Base-by-base conservation (phyloP, 30 jellyfish, hydroid and myxozoan genomes). In the Cassiopea andromeda region DNA sequence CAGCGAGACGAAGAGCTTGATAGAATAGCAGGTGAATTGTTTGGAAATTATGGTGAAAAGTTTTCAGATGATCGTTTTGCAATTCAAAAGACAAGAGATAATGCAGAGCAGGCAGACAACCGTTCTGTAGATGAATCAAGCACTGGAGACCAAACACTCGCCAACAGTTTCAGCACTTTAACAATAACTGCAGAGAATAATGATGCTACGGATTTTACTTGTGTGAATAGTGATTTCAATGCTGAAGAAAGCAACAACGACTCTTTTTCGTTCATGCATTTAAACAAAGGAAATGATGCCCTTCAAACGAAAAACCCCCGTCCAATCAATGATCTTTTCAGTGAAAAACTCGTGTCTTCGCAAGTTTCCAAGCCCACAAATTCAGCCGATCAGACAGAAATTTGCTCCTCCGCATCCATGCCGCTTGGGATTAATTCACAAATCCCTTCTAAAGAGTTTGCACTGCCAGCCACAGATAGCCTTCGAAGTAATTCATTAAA, bases 1-100 rank as follows among this genome's bases (percentile, higher is more conserved):
- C 84, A 77, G 76, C 82, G 94, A 48, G 94, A 87, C 49, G 77
- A 78, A 59, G 94, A 87, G 73, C 90, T 87, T 6, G 94, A 87
- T 61, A 78, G 94, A 70, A 77, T 87, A 69, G 94, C 94, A 87
- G 90, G 90, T 78, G 90, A 87, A 78, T 1, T 77, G 76, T 87
- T 77, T 38, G 94, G 94, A 8, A 90, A 78, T 78, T 87, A 87
- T 54, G 85, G 90, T 38, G 89, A 87, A 44, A 78, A 78, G 49
- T 87, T 87, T 57, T 27, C 88, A 7, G 75, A 78, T 27, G 90
- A 78, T 57, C 86, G 90, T 10, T 81, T 72, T 49, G 59, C 90
- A 27, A 78, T 78, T 15, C 90, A 87, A 54, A 87, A 87, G 64
- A 61, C 94, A 48, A 2, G 44, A 60, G 44, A 54, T 50, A 13